These are phyloP conservation scores for Asteroscopus sphinx DNA, from an alignment of 2,888 invertebrate genomes.

Conservation along the genomic window DNA sequence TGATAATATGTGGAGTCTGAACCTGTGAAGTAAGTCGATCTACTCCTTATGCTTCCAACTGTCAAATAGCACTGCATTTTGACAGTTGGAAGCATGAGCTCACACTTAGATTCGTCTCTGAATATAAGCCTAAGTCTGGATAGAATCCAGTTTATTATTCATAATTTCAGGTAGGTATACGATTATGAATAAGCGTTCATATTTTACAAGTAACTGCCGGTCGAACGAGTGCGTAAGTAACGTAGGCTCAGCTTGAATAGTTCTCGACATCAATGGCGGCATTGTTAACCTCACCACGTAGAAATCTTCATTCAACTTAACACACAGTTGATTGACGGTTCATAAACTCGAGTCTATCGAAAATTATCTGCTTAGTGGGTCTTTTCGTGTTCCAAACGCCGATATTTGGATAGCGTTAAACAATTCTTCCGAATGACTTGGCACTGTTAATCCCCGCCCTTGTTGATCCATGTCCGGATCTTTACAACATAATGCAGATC, in stretches of 20 bases:
- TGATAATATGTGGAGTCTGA: too few species aligned
- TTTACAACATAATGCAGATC: conserved; percentile 70
- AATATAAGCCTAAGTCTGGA: neutral
- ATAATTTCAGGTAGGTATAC: conserved; percentile 43
- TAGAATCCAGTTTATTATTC: neutral
- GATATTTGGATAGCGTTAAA: conserved; percentile 89
- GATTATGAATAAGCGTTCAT: conserved; percentile 36
- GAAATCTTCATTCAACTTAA: conserved; percentile 70
- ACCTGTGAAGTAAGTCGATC: too few species aligned
- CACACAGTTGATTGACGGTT: conserved; percentile 83
- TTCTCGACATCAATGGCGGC: conserved; percentile 61
- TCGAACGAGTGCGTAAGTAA: conserved; percentile 52
- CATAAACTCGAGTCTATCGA: conserved; percentile 76
- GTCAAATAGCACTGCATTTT: too few species aligned
- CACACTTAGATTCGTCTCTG: too few species aligned
- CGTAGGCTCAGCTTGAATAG: conserved; percentile 53
- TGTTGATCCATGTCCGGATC: conserved; percentile 76
- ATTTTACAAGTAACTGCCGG: conserved; percentile 43
- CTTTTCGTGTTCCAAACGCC: conserved; percentile 79
- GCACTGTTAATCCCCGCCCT: conserved; percentile 78
- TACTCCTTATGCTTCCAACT: too few species aligned
- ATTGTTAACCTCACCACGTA: conserved; percentile 65
- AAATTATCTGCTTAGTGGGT: conserved; percentile 88
- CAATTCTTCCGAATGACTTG: conserved; percentile 87
- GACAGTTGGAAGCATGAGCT: too few species aligned